Percentiles rank a stretch among this genome's conserved stretches.
phyloP scores from a whole-genome alignment of 2,797 vertebrate species.

The Nasua narica region DNA sequence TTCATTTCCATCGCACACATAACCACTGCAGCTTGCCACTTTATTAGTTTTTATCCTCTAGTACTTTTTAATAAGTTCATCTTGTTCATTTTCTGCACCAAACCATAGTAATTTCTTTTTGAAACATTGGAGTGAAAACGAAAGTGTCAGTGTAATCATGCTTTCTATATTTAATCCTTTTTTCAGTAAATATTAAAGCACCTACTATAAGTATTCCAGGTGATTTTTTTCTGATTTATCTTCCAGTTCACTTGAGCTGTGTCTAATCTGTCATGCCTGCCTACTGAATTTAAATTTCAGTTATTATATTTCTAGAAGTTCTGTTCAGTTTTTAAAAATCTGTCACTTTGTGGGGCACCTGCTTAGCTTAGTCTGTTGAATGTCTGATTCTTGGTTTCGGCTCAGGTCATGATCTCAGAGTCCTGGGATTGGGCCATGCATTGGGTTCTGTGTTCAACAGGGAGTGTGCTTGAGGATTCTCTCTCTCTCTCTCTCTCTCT shows the following conservation, averaged over 20 bases:
- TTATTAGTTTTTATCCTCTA: not conserved
- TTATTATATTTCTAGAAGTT: not conserved
- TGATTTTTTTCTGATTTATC: not conserved
- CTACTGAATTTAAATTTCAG: conserved; percentile 13
- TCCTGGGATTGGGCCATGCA: not conserved
- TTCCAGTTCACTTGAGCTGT: not conserved
- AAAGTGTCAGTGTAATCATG: not conserved
- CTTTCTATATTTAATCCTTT: not conserved
- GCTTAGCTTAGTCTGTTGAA: not conserved
- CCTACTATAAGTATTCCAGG: not conserved
- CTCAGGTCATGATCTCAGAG: not conserved
- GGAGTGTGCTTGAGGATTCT: not conserved
- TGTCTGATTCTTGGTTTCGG: not conserved
- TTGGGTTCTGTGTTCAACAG: not conserved
- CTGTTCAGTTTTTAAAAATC: not conserved
- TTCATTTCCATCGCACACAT: not conserved
- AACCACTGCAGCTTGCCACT: not conserved
- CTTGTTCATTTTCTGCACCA: not conserved
- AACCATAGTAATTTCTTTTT: not conserved
- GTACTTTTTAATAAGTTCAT: not conserved
- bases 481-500: not conserved
- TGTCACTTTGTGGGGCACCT: not conserved
- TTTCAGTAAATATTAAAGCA: conserved; percentile 2
- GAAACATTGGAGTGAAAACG: not conserved
- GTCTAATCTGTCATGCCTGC: not conserved